A percentile compares a stretch with the other conserved stretches of the same genome.
Evolutionary conservation across 1,140 invertebrate genomes (phyloP).

Genomic region (Zaprionus camerounensis): DNA sequence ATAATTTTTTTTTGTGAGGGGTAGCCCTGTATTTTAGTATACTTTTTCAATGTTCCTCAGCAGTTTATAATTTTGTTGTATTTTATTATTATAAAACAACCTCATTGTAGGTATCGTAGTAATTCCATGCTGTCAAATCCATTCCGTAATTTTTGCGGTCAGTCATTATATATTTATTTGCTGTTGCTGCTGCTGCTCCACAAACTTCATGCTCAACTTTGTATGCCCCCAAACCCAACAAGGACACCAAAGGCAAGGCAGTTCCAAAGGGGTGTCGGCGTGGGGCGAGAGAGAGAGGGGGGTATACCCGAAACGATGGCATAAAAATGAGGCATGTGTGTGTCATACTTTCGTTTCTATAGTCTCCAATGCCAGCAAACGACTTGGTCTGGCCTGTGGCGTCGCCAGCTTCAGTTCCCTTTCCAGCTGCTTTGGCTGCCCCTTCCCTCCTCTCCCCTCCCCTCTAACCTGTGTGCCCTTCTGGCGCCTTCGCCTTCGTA

Average conservation of each 20-base stretch:
- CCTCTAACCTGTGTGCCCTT: background rate
- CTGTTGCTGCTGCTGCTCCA: background rate
- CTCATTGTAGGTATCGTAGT: background rate
- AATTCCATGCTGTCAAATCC: background rate
- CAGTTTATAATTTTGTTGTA: too few species aligned
- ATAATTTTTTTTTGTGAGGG: too few species aligned
- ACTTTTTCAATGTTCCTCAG: too few species aligned
- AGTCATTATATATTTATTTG: slow-evolving; percentile 7
- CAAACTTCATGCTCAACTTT: slow-evolving; percentile 32
- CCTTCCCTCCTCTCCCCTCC: background rate
- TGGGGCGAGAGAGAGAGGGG: background rate
- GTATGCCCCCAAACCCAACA: slow-evolving; percentile 20
- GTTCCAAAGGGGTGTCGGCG: background rate
- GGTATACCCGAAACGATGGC: slow-evolving; percentile 19
- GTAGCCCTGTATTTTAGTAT: too few species aligned
- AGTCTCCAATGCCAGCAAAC: slow-evolving; percentile 19
- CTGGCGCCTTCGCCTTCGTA: slow-evolving; percentile 13
- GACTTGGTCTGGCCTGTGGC: background rate
- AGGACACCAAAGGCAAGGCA: slow-evolving; percentile 2
- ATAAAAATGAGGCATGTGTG: slow-evolving; percentile 47
- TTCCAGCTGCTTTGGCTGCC: background rate
- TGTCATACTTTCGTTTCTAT: slow-evolving; percentile 40
- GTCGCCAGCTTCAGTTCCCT: background rate
- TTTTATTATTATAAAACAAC: too few species aligned
- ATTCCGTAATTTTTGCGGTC: slow-evolving; percentile 1